Conservation (phyloP, 2,888 invertebrate genomes). For the Pollenia griseotomentosa region DNA sequence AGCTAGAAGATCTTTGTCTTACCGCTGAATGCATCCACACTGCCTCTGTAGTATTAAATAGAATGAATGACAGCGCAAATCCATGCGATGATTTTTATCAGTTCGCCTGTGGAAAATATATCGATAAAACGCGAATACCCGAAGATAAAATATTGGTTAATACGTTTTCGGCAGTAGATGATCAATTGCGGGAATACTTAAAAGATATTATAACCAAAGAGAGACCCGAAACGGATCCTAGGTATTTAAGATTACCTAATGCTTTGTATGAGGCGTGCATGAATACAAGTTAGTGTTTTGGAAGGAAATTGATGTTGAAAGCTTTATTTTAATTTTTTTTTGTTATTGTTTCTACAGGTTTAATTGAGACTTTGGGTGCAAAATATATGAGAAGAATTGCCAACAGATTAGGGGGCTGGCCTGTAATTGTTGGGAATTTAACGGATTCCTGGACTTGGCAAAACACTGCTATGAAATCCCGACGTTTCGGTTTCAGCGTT, state of each 20-base stretch:
- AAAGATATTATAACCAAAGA: slow-evolving; percentile 82
- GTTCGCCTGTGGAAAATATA: slow-evolving; percentile 90
- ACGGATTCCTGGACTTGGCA: slow-evolving; percentile 90
- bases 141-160: slow-evolving; percentile 86
- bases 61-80: slow-evolving; percentile 88
- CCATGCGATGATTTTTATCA: slow-evolving; percentile 92
- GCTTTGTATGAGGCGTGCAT: slow-evolving; percentile 84
- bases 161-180: slow-evolving; percentile 83
- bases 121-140: slow-evolving; percentile 88
- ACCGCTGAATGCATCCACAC: slow-evolving; percentile 91
- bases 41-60: slow-evolving; percentile 88
- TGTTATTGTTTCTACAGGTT: slow-evolving; percentile 66
- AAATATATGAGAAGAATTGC: slow-evolving; percentile 90
- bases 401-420: slow-evolving; percentile 94
- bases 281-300: slow-evolving; percentile 82
- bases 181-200: slow-evolving; percentile 84
- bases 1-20: slow-evolving; percentile 86
- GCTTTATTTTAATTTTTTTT: neutral
- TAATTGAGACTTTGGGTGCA: slow-evolving; percentile 92
- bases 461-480: slow-evolving; percentile 92
- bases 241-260: slow-evolving; percentile 84
- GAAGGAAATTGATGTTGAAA: neutral
- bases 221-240: slow-evolving; percentile 80
- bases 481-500: slow-evolving; percentile 92
- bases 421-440: slow-evolving; percentile 90